Base-by-base conservation (phyloP, 2,888 invertebrate genomes). In the Perithous albicinctus region DNA sequence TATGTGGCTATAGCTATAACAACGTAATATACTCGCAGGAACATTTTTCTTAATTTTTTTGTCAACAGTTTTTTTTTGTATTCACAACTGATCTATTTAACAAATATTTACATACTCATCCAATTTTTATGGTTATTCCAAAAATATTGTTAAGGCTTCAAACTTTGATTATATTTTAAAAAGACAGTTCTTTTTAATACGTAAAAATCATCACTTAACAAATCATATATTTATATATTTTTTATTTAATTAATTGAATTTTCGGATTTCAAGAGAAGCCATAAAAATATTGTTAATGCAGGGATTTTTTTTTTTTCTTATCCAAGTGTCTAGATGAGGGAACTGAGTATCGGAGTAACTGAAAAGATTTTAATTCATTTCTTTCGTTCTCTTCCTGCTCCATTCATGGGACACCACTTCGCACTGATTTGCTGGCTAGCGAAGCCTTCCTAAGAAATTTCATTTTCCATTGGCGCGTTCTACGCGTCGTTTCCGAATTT, bases 401-500 rank as follows among this genome's bases (percentile, higher is more conserved):
- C 10, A 46, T 46, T 23, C 23, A 8, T 4, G 23, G 23, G 69
- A 26, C n/a, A 54, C 38, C 26, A 4, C 51, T 12, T 35, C n/a
- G n/a, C 69, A 41, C 54, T 15, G 69, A 69, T 69, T 69, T n/a
- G 10, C 29, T 26, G 18, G 54, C 23, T 26, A 38, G 8, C 8
- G 29, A 48, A 54, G 35, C 41, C 15, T 69, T 41, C 38, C 41
- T 35, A 38, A 69, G 46, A 69, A 69, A 54, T 69, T 69, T 54
- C 54, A 69, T 69, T 54, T 69, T 54, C 54, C n/a, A 15, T 23
- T 20, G 69, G 54, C 51, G 38, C 64, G 51, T 69, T 69, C 54
- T 54, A 54, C 54, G 54, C 69, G 73, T 73, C 73, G 61, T 29
- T 59, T 23, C 18, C 61, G 73, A 61, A 54, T 73, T 73, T 63